Percentiles rank a stretch among this genome's conserved stretches.
These are phyloP conservation scores for Picathartes gymnocephalus DNA, from an alignment of 2,113 vertebrate genomes.

Conservation along the genomic window DNA sequence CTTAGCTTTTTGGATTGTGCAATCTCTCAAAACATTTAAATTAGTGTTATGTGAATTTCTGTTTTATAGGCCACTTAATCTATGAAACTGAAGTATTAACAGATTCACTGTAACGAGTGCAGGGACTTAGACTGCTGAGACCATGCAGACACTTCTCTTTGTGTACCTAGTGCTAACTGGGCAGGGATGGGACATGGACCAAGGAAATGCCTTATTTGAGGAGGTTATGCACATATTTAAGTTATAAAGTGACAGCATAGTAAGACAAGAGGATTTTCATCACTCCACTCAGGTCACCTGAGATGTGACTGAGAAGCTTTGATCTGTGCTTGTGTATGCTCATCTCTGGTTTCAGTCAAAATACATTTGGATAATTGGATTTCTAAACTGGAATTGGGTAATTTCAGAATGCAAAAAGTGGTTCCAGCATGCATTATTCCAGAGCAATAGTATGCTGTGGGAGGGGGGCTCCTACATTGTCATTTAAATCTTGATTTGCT, in stretches of 20 bases:
- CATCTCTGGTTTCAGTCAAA: neutral
- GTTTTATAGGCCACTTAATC: neutral
- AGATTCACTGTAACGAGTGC: neutral
- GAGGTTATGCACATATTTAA: neutral
- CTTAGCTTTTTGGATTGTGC: neutral
- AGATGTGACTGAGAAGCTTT: neutral
- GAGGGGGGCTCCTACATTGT: neutral
- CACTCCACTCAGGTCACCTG: neutral
- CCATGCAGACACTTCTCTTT: neutral
- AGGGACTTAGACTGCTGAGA: neutral
- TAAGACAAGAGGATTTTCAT: neutral
- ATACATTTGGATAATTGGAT: neutral
- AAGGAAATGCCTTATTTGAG: neutral
- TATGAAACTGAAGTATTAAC: neutral
- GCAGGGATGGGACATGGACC: neutral
- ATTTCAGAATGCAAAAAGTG: neutral
- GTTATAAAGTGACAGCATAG: neutral
- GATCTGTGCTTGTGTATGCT: neutral
- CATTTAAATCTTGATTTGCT: neutral
- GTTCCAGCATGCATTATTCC: neutral
- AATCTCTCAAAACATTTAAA: neutral
- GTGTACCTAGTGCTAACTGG: neutral
- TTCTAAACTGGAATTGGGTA: neutral
- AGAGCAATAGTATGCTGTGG: neutral
- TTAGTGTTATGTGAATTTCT: neutral